These are phyloP conservation scores for Willowsia nigromaculata DNA, from an alignment of 2,888 invertebrate species.

Conservation along the genomic window DNA sequence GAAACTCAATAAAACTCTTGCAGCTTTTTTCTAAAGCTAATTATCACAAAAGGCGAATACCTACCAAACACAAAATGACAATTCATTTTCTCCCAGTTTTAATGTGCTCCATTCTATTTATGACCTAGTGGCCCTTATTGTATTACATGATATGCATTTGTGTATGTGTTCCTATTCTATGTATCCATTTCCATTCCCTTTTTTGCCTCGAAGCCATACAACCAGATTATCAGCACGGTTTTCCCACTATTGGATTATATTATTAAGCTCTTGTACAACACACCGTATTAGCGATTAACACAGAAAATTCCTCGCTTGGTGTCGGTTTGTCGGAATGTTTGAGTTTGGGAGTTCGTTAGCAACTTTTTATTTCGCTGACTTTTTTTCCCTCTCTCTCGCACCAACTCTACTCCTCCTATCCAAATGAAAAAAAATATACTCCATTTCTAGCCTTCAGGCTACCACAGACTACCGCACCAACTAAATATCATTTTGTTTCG, in stretches of 20 bases:
- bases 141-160: neutral
- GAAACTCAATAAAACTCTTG: neutral
- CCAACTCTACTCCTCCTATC: neutral
- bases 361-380: constrained; percentile 18
- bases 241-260: neutral
- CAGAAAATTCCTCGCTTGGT: too few species aligned
- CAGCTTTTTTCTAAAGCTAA: too few species aligned
- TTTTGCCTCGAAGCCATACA: neutral
- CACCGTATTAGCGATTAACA: neutral
- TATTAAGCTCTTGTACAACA: neutral
- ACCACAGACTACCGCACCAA: neutral
- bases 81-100: constrained; percentile 47
- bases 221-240: neutral
- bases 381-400: neutral
- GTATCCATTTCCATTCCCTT: neutral
- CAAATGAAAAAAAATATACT: neutral
- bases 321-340: too few species aligned
- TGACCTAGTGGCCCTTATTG: constrained; percentile 38
- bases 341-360: neutral
- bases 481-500: neutral
- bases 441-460: neutral
- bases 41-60: neutral
- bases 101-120: constrained; percentile 56
- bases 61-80: neutral
- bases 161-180: neutral